Conservation (phyloP, 2,797 vertebrate genomes). For the Falco novaeseelandiae region DNA sequence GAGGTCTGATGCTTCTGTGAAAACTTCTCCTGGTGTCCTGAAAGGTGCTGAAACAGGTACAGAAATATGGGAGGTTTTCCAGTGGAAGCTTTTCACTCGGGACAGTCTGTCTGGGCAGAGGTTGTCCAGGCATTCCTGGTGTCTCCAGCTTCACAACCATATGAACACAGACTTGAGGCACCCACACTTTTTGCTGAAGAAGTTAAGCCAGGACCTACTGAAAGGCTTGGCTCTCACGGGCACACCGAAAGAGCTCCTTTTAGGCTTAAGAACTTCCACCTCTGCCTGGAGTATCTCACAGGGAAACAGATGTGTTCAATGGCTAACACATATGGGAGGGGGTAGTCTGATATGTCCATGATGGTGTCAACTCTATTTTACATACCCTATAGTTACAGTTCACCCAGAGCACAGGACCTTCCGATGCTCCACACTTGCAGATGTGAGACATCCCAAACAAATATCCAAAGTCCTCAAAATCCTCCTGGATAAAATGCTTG, state of each 20-base stretch:
- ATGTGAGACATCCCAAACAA: background rate
- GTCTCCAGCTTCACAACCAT: background rate
- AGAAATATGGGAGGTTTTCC: background rate
- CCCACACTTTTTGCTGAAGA: background rate
- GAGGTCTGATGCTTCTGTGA: background rate
- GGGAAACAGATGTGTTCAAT: background rate
- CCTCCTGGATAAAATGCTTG: background rate
- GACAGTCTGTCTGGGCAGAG: background rate
- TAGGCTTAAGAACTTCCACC: background rate
- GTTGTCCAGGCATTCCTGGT: background rate
- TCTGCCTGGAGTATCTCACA: background rate
- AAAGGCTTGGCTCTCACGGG: background rate
- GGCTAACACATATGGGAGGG: fast-evolving
- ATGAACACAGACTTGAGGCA: fast-evolving
- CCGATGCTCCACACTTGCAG: background rate
- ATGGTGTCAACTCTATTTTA: background rate
- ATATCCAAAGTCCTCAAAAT: background rate
- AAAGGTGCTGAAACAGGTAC: background rate
- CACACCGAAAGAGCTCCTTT: background rate
- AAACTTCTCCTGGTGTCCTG: background rate
- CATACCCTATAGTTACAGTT: background rate
- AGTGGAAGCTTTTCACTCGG: background rate
- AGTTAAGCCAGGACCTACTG: background rate
- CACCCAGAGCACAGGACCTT: background rate
- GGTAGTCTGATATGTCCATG: background rate